Percentiles rank a stretch among this genome's conserved stretches.
phyloP scores from a whole-genome alignment of 1,140 invertebrate species.

The Druon quercuslanigerum region DNA sequence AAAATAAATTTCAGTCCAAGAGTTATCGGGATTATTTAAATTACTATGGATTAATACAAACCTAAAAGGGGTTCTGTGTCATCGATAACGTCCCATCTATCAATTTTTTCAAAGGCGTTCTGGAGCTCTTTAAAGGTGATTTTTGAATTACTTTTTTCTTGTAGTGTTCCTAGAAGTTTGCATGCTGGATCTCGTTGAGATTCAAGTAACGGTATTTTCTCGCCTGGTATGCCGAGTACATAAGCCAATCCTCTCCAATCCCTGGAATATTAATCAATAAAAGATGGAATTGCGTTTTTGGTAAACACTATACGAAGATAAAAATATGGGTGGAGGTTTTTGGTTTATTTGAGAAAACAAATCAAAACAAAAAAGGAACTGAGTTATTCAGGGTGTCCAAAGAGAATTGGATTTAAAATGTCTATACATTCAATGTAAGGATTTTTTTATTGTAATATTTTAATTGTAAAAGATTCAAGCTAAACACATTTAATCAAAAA shows the following conservation, averaged over 20 bases:
- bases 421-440: too few species aligned
- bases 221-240: slow-evolving; percentile 73
- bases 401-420: too few species aligned
- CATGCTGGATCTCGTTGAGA: slow-evolving; percentile 75
- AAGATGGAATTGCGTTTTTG: too few species aligned
- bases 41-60: slow-evolving; percentile 61
- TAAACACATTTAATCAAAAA: too few species aligned
- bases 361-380: too few species aligned
- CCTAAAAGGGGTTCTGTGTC: slow-evolving; percentile 78
- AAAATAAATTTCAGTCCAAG: neutral
- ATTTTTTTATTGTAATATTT: too few species aligned
- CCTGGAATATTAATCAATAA: slow-evolving; percentile 55
- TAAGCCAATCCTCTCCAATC: slow-evolving; percentile 83
- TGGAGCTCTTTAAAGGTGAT: slow-evolving; percentile 76
- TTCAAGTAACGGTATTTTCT: slow-evolving; percentile 72
- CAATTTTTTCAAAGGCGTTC: slow-evolving; percentile 77
- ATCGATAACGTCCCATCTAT: slow-evolving; percentile 81
- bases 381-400: too few species aligned
- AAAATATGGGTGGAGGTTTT: too few species aligned
- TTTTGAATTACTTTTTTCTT: slow-evolving; percentile 58
- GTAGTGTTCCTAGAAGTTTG: slow-evolving; percentile 75
- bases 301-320: too few species aligned
- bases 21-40: neutral
- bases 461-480: too few species aligned
- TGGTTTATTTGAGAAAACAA: too few species aligned